These are phyloP conservation scores for Lamellibrachia satsuma DNA, from an alignment of 2,888 invertebrate species.

Conservation along the genomic window DNA sequence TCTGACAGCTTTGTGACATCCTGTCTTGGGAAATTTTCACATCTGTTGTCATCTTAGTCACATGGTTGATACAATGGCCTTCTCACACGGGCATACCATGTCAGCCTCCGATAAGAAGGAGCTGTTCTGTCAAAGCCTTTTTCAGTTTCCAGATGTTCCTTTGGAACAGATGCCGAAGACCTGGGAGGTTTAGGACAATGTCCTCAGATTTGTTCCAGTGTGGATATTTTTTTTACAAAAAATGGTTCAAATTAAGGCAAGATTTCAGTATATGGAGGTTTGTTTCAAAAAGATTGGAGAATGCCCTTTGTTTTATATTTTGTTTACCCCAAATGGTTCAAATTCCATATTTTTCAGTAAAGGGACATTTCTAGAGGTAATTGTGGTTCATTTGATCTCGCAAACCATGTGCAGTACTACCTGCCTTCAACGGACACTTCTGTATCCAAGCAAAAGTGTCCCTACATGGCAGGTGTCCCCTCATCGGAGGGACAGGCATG, in stretches of 20 bases:
- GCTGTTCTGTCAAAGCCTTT: background rate
- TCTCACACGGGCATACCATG: too few relatives aligned
- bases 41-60: background rate
- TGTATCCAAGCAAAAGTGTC: too few relatives aligned
- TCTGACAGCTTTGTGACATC: background rate
- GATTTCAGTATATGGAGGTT: too few relatives aligned
- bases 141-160: background rate
- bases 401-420: background rate
- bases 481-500: too few relatives aligned
- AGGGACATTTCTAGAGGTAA: background rate
- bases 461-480: too few relatives aligned
- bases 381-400: background rate
- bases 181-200: background rate
- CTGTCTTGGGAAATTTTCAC: background rate
- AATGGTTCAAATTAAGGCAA: too few relatives aligned
- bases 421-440: too few relatives aligned
- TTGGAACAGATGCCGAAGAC: background rate
- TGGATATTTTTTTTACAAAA: background rate
- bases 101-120: background rate
- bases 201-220: background rate
- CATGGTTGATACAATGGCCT: background rate
- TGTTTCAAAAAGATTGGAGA: too few relatives aligned
- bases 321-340: background rate
- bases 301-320: too few relatives aligned
- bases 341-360: background rate